Evolutionary conservation across 2,113 vertebrate species (phyloP), one percentile per base, ranked within the genome.

Genomic region (Pomatostomus ruficeps): DNA sequence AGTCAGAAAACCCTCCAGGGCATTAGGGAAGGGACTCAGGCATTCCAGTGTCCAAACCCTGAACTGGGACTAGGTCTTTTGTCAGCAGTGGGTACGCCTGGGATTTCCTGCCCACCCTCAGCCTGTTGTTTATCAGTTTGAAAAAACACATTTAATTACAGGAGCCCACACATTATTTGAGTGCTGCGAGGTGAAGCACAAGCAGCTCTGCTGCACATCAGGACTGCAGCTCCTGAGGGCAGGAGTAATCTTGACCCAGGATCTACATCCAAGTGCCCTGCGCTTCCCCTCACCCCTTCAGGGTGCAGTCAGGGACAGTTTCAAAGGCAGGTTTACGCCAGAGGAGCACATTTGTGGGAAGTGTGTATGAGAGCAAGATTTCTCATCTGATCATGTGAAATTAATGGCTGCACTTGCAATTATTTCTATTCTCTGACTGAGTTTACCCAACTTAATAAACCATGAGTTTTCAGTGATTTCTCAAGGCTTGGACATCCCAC

Each of bases 81-180:
- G 3, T 18, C 8, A 4, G 36, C 48, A 33, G 7, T 0, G 1
- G 15, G 21, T 40, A 10, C 0, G 0, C 4, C 9, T 3, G 1
- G 28, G 38, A 35, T 49, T 59, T 48, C 36, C 26, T 2, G 2
- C 11, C 13, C 15, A 11, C 24, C 5, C 5, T 42, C 4, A 3
- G 7, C 26, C 36, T 73, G 18, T 10, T 73, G 71, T 35, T 66
- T n/a, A 21, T 31, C 45, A n/a, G 17, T 38, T 20, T 68, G 33
- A 19, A 65, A 89, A 79, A 20, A 7, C 20, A 24, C 1, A 0
- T 25, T 31, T 85, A 59, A 6, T 73, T 54, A 31, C 36, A 77
- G 25, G 31, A 63, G 19, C 6, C 19, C 46, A 40, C 2, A 0
- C 3, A 0, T 55, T 82, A 61, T 45, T n/a, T 68, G 43, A 70